Evolutionary conservation across 2,113 vertebrate genomes (phyloP).

Genomic region (Melanostigma gelatinosum): DNA sequence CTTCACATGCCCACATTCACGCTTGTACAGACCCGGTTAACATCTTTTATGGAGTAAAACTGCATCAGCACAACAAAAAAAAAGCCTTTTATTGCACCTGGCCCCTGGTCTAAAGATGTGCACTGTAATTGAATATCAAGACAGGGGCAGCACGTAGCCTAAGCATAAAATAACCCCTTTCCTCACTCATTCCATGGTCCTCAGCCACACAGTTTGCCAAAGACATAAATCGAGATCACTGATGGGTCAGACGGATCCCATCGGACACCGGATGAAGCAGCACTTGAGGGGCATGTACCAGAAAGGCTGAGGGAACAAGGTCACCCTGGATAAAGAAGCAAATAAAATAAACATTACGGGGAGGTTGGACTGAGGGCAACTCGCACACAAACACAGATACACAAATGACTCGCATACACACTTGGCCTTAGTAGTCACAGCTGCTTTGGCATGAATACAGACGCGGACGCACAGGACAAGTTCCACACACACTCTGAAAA

Average conservation of each 20-base stretch:
- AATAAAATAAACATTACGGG: conserved; percentile 7
- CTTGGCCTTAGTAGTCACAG: conserved; percentile 28
- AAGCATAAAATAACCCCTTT: conserved; percentile 13
- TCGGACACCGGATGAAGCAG: conserved; percentile 18
- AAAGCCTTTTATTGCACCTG: conserved; percentile 61
- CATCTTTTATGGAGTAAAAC: conserved; percentile 63
- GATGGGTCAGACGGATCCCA: conserved; percentile 43
- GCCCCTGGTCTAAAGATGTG: conserved; percentile 42
- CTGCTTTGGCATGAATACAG: conserved; percentile 10
- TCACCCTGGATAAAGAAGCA: conserved; percentile 11
- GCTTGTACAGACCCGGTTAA: conserved; percentile 15
- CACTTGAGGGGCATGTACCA: conserved; percentile 36
- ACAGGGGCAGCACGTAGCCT: conserved; percentile 39
- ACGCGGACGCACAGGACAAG: background rate
- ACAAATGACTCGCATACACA: conserved; percentile 24
- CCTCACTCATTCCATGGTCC: conserved; percentile 24
- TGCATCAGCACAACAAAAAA: conserved; percentile 47
- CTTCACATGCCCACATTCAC: conserved; percentile 38
- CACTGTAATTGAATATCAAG: conserved; percentile 72
- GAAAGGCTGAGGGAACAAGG: conserved; percentile 50
- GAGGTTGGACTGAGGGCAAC: conserved; percentile 40
- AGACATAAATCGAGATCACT: conserved; percentile 43
- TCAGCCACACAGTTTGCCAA: conserved; percentile 48
- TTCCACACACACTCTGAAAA: background rate
- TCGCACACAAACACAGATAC: conserved; percentile 15